Percentiles rank a stretch among this genome's conserved stretches.
Conservation (phyloP, 1,140 invertebrate genomes). For the Drosophila leontia region DNA sequence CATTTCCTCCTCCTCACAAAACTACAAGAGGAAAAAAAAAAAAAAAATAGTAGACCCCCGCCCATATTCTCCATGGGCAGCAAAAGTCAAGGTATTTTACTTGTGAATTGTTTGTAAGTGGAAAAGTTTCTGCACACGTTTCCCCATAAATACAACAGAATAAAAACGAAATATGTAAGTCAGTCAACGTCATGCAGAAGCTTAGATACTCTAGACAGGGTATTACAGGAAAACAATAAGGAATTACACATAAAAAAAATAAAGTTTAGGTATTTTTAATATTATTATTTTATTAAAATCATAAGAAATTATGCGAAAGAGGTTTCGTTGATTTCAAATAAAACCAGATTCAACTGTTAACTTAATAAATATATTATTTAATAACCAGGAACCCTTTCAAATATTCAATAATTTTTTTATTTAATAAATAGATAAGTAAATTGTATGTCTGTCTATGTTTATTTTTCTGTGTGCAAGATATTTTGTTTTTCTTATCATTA, state of each 20-base stretch:
- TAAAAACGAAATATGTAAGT: conserved; percentile 31
- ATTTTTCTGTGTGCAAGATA: neutral
- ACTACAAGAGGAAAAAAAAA: neutral
- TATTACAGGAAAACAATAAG: conserved; percentile 7
- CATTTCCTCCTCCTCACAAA: conserved; percentile 35
- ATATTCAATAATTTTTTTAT: too few relatives aligned
- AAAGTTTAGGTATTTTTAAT: neutral
- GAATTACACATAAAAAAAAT: neutral
- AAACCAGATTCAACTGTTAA: too few relatives aligned
- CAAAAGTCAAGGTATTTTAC: conserved; percentile 78
- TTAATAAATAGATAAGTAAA: too few relatives aligned
- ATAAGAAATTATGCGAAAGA: neutral
- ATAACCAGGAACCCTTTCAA: too few relatives aligned
- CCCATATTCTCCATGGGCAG: conserved; percentile 25
- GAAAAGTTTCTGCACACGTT: conserved; percentile 74
- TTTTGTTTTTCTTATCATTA: too few relatives aligned
- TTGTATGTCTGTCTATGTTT: neutral
- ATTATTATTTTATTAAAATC: neutral
- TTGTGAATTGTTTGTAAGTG: conserved; percentile 73
- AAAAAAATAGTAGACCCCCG: neutral
- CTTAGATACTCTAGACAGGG: conserved; percentile 35
- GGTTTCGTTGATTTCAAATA: too few relatives aligned
- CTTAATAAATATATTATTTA: too few relatives aligned
- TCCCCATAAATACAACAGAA: conserved; percentile 57
- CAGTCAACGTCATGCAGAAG: conserved; percentile 18